Evolutionary conservation across 2,113 vertebrate genomes (phyloP), one percentile per base, ranked within the genome.

Genomic region (Crotalus tigris): DNA sequence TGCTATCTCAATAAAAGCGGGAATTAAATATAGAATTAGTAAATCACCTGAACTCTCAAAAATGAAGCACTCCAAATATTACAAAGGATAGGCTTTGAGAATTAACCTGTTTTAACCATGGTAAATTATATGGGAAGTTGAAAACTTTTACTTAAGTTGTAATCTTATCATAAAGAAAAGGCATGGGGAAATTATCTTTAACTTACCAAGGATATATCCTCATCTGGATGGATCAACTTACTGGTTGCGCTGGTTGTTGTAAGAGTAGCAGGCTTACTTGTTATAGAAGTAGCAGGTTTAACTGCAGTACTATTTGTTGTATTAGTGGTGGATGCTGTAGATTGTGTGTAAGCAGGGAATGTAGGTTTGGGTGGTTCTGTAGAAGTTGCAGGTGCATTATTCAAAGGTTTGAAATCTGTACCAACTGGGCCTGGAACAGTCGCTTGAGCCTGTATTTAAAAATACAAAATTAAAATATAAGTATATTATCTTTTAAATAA

Each of bases 201-300:
- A 99, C 99, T 99, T 99, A 99, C 99, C 99, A 99, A 98, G 94
- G 99, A 99, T 98, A 99, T 99, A 99, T 99, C 99, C 99, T 99
- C 99, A 99, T 99, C 99, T 98, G 99, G 99, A 97, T 99, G 99
- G 98, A 99, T 99, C 99, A 99, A 99, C 99, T 99, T 99, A 99
- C 99, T 99, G 98, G 99, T 99, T 98, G 99, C 99, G 98, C 99
- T 99, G 98, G 98, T 98, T 95, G 99, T 99, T 93, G 99, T 99
- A 97, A 99, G 98, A 94, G 99, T 99, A 96, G 99, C 99, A 96
- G 99, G 99, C 98, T 99, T 99, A 99, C 98, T 99, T 98, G 99
- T 98, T 97, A 99, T 99, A 95, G 99, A 99, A 95, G 98, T 98
- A 23, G 98, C 98, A 97, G 98, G 98, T 96, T 99, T 99, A 96